Evolutionary conservation across 1,140 invertebrate genomes (phyloP), one percentile per base, ranked within the genome.

Genomic region (Sipha flava): DNA sequence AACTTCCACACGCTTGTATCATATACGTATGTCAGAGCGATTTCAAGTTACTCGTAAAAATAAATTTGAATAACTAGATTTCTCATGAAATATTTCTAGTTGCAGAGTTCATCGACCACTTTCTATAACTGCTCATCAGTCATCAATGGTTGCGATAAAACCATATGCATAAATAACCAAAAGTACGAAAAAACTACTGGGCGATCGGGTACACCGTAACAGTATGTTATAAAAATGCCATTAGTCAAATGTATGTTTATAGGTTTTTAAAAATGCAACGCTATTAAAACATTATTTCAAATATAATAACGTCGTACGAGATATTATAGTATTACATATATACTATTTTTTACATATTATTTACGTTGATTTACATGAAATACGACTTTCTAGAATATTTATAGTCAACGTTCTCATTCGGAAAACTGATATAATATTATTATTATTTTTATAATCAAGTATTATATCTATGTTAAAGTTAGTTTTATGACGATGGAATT

Each of bases 41-140:
- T 23, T 23, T n/a, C 14, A 66, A 40, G 29, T 66, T 40, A 37
- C n/a, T 43, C 10, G 62, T 66, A 43, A 40, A 43, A 31, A 31
- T 16, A 45, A 29, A 70, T 70, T 70, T 70, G 40, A 70, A 70
- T 57, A 77, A 77, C 73, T 77, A 57, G 73, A 77, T 77, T 77
- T 77, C 73, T 54, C 73, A 43, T 43, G 73, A 77, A 77, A 77
- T 59, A 77, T 77, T 59, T 57, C 47, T 16, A n/a, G n/a, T n/a
- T n/a, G 54, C 4, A 47, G 49, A 43, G 73, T 77, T 77, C 73
- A 77, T 57, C 73, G 73, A 77, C 73, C 73, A 75, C 70, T 16
- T 21, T 37, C 37, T 45, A 26, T 23, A 23, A 26, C n/a, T 57
- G 26, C 31, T 77, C 73, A 77, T 54, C 52, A 23, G 70, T 57